Base-by-base conservation (phyloP, 2,797 vertebrate species). In the Propithecus deckenii region DNA sequence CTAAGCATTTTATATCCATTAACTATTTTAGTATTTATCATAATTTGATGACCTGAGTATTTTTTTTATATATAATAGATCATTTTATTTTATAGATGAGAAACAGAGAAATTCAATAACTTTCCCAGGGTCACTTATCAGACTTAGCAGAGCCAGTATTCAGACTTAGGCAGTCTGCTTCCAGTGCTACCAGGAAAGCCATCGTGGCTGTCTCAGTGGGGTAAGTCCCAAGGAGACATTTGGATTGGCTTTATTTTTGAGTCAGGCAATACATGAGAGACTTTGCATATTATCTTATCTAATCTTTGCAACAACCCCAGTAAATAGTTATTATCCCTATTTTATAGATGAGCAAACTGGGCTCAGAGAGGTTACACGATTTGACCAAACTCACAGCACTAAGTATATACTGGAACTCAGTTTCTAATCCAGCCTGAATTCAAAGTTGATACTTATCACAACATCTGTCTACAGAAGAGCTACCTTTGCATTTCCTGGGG, bases 181-280 rank as follows among this genome's bases (percentile, higher is more conserved):
- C 25, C 28, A 9, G n/a, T 46, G 30, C n/a, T 4, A 48, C 48
- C 28, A 46, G 2, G 18, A 35, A 88, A 18, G n/a, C 38, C 28
- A 85, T 59, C 13, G 3, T 14, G 32, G 15, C 46, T 89, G 52
- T 50, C 83, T 80, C 38, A 32, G 46, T n/a, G 72, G 43, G 28
- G 22, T 35, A 75, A 92, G 23, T 85, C 67, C 32, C 80, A 87
- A 55, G 38, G 20, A 83, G 50, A 89, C 85, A 81, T 43, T 87
- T 55, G 57, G 20, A n/a, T 59, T 85, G 91, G 63, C 78, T 96
- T 93, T 86, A 50, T 92, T 93, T 94, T 71, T 89, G 74, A 89
- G 10, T 78, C 81, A 88, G 89, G 48, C 32, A 88, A 63, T 35
- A 0, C 30, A 23, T 46, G 72, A 72, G 43, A 95, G 72, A 84